phyloP scores from a whole-genome alignment of 2,113 vertebrate species.

The Sinocyclocheilus anophthalmus region DNA sequence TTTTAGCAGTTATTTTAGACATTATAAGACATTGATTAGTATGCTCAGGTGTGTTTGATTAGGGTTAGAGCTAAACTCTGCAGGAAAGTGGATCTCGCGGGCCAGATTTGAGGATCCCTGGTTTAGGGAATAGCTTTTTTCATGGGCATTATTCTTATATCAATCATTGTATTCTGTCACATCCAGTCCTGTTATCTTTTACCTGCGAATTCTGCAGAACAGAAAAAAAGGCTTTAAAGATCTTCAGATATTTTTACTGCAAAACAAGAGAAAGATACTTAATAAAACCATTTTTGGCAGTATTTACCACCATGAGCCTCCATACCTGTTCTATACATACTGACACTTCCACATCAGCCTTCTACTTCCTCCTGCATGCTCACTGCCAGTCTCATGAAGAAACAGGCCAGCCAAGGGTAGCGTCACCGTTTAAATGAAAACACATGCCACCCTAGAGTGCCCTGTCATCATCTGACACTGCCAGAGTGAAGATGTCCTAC shows the following conservation, averaged over 20 bases:
- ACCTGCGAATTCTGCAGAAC: too few species aligned
- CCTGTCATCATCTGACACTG: conserved; percentile 57
- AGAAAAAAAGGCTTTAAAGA: not conserved
- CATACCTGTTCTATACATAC: not conserved
- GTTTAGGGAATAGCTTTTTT: too few species aligned
- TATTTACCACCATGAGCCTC: not conserved
- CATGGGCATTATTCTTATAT: too few species aligned
- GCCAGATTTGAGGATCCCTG: too few species aligned
- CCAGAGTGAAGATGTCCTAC: conserved; percentile 55
- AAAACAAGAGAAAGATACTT: not conserved
- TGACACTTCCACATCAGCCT: conserved; percentile 16
- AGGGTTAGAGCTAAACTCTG: too few species aligned
- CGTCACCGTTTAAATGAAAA: conserved; percentile 58
- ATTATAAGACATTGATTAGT: too few species aligned
- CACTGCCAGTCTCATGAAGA: not conserved
- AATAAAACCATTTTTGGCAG: not conserved
- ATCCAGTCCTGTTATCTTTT: too few species aligned
- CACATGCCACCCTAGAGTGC: conserved; percentile 52
- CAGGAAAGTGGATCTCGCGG: too few species aligned
- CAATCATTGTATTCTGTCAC: too few species aligned
- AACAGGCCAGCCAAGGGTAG: not conserved
- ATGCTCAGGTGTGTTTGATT: too few species aligned
- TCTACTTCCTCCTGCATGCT: not conserved
- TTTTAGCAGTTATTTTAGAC: too few species aligned
- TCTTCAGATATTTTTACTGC: not conserved